These are phyloP conservation scores for Sphaerophoria rueppellii DNA, from an alignment of 2,888 invertebrate species.

Conservation along the genomic window DNA sequence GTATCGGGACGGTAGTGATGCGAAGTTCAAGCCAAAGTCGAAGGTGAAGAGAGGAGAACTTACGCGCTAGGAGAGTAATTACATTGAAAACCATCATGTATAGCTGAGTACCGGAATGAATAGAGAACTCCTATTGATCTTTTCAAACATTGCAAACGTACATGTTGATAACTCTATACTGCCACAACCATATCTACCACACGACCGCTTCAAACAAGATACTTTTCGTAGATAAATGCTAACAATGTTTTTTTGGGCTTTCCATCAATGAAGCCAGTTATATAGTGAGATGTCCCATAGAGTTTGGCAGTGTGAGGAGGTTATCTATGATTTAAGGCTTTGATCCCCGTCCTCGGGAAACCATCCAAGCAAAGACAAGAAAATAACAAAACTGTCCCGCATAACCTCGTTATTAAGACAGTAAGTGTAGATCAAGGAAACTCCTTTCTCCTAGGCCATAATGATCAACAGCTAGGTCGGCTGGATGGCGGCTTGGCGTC, in stretches of 20 bases:
- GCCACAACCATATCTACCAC: constrained; percentile 13
- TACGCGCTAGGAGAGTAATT: constrained; percentile 54
- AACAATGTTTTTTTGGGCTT: constrained; percentile 56
- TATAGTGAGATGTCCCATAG: constrained; percentile 44
- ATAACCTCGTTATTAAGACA: constrained; percentile 73
- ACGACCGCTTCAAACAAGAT: constrained; percentile 63
- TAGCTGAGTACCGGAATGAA: constrained; percentile 55
- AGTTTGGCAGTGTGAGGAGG: constrained; percentile 39
- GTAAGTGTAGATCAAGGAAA: constrained; percentile 74
- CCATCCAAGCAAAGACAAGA: constrained; percentile 33
- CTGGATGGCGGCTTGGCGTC: too few relatives aligned
- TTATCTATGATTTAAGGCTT: constrained; percentile 64
- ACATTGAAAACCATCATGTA: constrained; percentile 48
- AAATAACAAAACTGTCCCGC: constrained; percentile 58
- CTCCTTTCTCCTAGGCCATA: constrained; percentile 59
- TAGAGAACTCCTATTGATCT: constrained; percentile 55
- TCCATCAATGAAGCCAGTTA: constrained; percentile 33
- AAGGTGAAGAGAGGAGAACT: background rate
- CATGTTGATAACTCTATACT: constrained; percentile 56
- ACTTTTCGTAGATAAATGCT: constrained; percentile 60
- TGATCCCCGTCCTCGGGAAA: constrained; percentile 49
- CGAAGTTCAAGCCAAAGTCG: background rate
- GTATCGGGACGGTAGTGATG: too few relatives aligned
- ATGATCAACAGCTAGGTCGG: constrained; percentile 65
- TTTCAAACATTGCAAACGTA: constrained; percentile 50